Evolutionary conservation across 2,113 vertebrate genomes (phyloP).

Genomic region (Chionodraco myersi): DNA sequence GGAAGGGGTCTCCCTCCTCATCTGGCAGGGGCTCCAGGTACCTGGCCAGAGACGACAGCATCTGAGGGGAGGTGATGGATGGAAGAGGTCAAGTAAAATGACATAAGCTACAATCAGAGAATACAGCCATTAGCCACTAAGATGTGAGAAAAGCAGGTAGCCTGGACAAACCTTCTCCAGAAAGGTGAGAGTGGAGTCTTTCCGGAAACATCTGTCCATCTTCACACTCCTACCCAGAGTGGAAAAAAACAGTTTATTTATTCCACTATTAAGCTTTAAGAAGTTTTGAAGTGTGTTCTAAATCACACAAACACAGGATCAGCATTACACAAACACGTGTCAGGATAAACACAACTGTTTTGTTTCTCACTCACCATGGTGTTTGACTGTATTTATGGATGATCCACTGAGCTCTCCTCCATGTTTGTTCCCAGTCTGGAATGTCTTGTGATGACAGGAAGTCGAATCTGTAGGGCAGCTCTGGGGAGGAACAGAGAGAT

Average conservation of each 20-base stretch:
- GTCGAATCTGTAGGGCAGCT: constrained; percentile 95
- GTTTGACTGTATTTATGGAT: constrained; percentile 91
- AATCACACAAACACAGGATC: background rate
- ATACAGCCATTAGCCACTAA: background rate
- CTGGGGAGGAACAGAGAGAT: constrained; percentile 72
- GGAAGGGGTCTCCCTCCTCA: constrained; percentile 87
- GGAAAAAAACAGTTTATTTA: background rate
- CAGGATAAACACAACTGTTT: background rate
- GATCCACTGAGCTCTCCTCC: constrained; percentile 95
- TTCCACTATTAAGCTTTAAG: background rate
- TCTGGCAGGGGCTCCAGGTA: constrained; percentile 88
- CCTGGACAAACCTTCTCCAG: constrained; percentile 90
- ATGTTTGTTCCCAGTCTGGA: constrained; percentile 90
- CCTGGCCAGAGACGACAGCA: constrained; percentile 92
- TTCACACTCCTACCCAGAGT: constrained; percentile 86
- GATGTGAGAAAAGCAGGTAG: background rate
- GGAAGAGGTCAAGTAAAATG: background rate
- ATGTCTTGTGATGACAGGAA: constrained; percentile 88
- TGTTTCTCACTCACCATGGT: constrained; percentile 83
- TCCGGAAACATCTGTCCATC: constrained; percentile 92
- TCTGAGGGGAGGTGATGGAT: constrained; percentile 75
- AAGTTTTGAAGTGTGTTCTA: background rate
- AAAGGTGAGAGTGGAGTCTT: constrained; percentile 93
- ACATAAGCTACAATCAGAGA: background rate
- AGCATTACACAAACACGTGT: background rate